Conservation (phyloP, 2,113 vertebrate genomes). For the Lophotis ruficrista region DNA sequence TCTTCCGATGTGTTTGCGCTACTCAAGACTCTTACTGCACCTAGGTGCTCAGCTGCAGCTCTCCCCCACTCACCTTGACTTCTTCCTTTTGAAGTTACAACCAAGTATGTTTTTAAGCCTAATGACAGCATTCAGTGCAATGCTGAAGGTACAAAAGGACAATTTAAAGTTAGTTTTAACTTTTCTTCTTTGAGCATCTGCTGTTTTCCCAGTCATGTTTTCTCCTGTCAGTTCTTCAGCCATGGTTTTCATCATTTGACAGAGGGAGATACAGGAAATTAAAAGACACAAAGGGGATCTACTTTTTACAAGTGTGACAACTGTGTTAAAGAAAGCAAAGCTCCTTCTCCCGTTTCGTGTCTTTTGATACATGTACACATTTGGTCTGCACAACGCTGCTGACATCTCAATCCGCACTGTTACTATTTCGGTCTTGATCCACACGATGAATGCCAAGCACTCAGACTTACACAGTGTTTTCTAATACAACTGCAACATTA, state of each 20-base stretch:
- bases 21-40: neutral
- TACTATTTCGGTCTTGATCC: neutral
- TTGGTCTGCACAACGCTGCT: neutral
- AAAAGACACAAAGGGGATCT: neutral
- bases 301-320: neutral
- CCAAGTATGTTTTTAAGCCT: neutral
- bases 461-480: neutral
- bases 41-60: neutral
- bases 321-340: neutral
- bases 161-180: neutral
- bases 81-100: neutral
- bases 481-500: neutral
- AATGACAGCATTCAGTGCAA: accelerated
- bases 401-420: neutral
- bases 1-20: neutral
- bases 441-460: neutral
- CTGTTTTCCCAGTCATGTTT: neutral
- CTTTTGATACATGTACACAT: neutral
- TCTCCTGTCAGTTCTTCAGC: neutral
- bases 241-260: neutral
- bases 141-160: neutral
- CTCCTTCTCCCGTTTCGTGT: neutral
- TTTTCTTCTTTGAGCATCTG: neutral
- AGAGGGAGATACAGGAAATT: neutral
- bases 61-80: neutral